Conservation (phyloP, 2,113 vertebrate species). For the Poecilia latipinna region DNA sequence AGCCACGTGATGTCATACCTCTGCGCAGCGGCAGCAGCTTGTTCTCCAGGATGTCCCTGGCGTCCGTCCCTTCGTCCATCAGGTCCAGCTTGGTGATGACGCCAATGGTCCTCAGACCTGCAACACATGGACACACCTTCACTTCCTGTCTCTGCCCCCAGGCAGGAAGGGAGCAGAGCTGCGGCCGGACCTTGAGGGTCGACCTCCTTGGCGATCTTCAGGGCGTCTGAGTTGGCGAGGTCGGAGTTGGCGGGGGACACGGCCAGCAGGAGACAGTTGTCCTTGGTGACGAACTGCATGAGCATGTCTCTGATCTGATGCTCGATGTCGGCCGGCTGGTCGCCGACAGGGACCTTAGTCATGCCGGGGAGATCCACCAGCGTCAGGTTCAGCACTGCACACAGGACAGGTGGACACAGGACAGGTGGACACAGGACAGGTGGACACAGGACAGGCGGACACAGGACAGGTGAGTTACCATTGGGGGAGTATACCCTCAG, state of each 20-base stretch:
- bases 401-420: neutral
- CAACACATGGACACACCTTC: neutral
- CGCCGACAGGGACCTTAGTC: conserved; percentile 95
- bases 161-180: neutral
- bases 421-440: too few species aligned
- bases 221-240: conserved; percentile 95
- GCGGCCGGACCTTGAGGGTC: conserved; percentile 89
- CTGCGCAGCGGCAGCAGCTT: conserved; percentile 93
- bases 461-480: conserved; percentile 74
- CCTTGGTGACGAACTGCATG: conserved; percentile 97
- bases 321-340: conserved; percentile 94
- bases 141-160: neutral
- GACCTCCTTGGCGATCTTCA: conserved; percentile 96
- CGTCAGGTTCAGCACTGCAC: conserved; percentile 91
- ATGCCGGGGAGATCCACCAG: conserved; percentile 95
- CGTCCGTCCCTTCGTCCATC: conserved; percentile 97
- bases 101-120: conserved; percentile 93
- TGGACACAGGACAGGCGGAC: too few species aligned
- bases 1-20: conserved; percentile 74
- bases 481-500: conserved; percentile 93
- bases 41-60: conserved; percentile 93
- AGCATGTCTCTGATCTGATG: conserved; percentile 95
- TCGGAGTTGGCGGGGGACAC: conserved; percentile 96
- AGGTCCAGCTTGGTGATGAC: conserved; percentile 97
- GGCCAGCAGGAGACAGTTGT: conserved; percentile 94